phyloP scores from a whole-genome alignment of 2,797 vertebrate species.

The Paratrypauchen microcephalus region DNA sequence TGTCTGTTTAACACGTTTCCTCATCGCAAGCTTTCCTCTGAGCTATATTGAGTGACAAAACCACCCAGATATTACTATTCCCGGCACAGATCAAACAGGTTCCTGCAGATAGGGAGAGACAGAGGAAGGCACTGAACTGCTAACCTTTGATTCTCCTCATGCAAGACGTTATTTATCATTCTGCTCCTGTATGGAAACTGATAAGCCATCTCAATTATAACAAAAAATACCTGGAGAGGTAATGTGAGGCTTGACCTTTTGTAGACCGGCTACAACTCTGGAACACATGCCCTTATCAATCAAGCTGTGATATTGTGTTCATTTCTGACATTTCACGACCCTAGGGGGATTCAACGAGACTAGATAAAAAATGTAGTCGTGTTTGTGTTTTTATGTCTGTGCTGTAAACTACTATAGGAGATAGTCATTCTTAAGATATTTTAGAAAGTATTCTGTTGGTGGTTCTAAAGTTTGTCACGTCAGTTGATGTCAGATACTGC shows the following conservation, averaged over 20 bases:
- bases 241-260: slow-evolving; percentile 50
- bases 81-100: slow-evolving; percentile 51
- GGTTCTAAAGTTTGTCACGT: not conserved
- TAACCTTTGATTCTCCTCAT: slow-evolving; percentile 49
- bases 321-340: slow-evolving; percentile 49
- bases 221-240: slow-evolving; percentile 44
- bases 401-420: not conserved
- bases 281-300: slow-evolving; percentile 43
- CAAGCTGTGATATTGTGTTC: slow-evolving; percentile 2
- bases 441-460: not conserved
- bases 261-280: slow-evolving; percentile 22
- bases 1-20: slow-evolving; percentile 40
- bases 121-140: slow-evolving; percentile 41
- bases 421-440: not conserved
- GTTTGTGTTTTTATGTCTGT: slow-evolving; percentile 2
- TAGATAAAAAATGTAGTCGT: not conserved
- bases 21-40: slow-evolving; percentile 40
- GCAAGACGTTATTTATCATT: slow-evolving; percentile 42
- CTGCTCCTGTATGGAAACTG: slow-evolving; percentile 42
- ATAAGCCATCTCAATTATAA: slow-evolving; percentile 60
- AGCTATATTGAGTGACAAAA: slow-evolving; percentile 39
- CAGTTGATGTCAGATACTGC: not conserved
- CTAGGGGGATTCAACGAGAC: slow-evolving; percentile 17
- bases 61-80: slow-evolving; percentile 60
- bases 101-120: slow-evolving; percentile 37